Evolutionary conservation across 2,113 vertebrate species (phyloP).

Genomic region (Sprattus sprattus): DNA sequence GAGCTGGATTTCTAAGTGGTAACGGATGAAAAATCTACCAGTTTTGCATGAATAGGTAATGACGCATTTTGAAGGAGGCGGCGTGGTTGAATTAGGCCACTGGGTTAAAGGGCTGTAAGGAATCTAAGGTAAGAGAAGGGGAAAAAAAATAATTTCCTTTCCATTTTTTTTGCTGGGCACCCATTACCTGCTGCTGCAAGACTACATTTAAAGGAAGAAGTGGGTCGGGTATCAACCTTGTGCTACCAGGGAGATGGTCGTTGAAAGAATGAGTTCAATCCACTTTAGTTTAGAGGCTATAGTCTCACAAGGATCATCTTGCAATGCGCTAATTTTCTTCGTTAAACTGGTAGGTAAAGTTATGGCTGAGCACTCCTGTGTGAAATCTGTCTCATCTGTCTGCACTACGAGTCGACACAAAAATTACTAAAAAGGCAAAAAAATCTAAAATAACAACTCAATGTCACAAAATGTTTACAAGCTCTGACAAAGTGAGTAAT

Average conservation of each 20-base stretch:
- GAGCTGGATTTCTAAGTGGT: not conserved
- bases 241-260: not conserved
- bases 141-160: no score
- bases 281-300: not conserved
- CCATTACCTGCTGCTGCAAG: not conserved
- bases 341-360: not conserved
- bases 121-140: not conserved
- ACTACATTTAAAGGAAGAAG: not conserved
- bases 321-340: not conserved
- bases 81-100: not conserved
- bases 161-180: no score
- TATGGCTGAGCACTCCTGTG: not conserved
- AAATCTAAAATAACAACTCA: conserved; percentile 14
- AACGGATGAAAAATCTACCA: not conserved
- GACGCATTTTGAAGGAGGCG: not conserved
- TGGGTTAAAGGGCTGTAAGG: not conserved
- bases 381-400: conserved; percentile 1
- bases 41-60: not conserved
- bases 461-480: conserved; percentile 29
- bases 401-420: not conserved
- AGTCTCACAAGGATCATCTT: not conserved
- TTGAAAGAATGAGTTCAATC: conserved; percentile 3
- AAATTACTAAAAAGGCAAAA: conserved; percentile 20
- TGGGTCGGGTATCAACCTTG: not conserved
- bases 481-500: conserved; percentile 26